Conservation (phyloP, 35 echinoderm and acorn worm species). For the Apostichopus japonicus region DNA sequence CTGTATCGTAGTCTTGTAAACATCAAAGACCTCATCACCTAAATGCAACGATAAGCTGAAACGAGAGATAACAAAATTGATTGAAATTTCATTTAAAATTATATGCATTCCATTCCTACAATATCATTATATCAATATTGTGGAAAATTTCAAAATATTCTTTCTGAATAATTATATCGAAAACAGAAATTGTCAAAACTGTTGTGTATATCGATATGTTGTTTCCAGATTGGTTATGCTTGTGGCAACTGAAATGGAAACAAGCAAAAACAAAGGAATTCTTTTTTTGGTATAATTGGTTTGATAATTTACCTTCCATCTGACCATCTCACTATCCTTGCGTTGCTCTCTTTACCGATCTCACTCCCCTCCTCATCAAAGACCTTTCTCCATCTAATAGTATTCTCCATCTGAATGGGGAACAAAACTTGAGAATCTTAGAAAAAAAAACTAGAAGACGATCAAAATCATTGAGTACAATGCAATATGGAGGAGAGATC, state of each 20-base stretch:
- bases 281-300: too few species aligned
- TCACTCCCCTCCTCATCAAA: constrained; percentile 92
- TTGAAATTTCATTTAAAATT: too few species aligned
- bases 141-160: not conserved
- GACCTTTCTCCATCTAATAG: constrained; percentile 94
- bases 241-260: too few species aligned
- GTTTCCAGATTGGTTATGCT: too few species aligned
- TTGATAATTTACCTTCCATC: constrained; percentile 84
- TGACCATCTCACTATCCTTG: constrained; percentile 92
- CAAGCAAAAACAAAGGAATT: too few species aligned
- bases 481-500: not conserved
- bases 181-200: too few species aligned
- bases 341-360: constrained; percentile 91
- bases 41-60: constrained; percentile 96
- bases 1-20: constrained; percentile 91
- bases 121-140: too few species aligned
- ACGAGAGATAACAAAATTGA: constrained; percentile 5
- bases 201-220: too few species aligned
- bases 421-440: too few species aligned
- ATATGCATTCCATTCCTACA: too few species aligned
- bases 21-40: constrained; percentile 98
- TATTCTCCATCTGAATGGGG: constrained; percentile 86
- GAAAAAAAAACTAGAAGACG: not conserved
- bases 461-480: not conserved
- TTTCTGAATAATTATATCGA: not conserved